These are phyloP conservation scores for Aythya baeri DNA, from an alignment of 2,113 vertebrate species.

Conservation along the genomic window DNA sequence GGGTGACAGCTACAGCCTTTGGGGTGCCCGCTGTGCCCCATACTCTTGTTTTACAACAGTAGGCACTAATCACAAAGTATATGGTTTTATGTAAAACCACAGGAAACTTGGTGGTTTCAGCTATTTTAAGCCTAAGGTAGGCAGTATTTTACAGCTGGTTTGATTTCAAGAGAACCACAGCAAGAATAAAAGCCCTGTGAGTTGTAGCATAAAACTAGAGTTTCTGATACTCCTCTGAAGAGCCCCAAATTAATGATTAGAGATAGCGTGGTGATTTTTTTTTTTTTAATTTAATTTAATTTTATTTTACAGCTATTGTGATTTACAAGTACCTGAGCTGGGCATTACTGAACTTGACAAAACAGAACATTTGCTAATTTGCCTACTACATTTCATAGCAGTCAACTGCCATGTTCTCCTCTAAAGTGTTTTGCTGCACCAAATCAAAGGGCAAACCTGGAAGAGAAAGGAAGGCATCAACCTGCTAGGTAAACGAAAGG, in stretches of 20 bases:
- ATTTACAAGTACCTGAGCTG: neutral
- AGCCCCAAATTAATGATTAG: neutral
- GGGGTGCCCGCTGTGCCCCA: neutral
- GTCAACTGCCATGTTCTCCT: neutral
- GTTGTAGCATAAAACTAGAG: neutral
- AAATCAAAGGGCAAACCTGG: neutral
- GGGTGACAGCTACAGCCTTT: neutral
- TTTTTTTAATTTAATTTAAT: too few species aligned
- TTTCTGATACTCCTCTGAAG: neutral
- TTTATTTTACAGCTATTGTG: neutral
- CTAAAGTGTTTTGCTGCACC: neutral
- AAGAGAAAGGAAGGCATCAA: neutral
- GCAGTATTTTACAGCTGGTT: neutral
- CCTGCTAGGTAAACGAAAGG: neutral
- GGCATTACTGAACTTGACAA: neutral
- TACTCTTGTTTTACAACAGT: neutral
- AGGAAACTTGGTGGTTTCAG: conserved; percentile 10
- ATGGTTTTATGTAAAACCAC: conserved; percentile 24
- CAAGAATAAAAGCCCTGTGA: neutral
- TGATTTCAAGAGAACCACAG: conserved; percentile 4
- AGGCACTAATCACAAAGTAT: neutral
- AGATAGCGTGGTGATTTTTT: neutral
- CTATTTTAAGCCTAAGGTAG: conserved; percentile 19
- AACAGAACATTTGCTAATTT: neutral
- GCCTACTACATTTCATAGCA: neutral